Evolutionary conservation across 2,113 vertebrate genomes (phyloP).

Genomic region (Siphamia tubifer): DNA sequence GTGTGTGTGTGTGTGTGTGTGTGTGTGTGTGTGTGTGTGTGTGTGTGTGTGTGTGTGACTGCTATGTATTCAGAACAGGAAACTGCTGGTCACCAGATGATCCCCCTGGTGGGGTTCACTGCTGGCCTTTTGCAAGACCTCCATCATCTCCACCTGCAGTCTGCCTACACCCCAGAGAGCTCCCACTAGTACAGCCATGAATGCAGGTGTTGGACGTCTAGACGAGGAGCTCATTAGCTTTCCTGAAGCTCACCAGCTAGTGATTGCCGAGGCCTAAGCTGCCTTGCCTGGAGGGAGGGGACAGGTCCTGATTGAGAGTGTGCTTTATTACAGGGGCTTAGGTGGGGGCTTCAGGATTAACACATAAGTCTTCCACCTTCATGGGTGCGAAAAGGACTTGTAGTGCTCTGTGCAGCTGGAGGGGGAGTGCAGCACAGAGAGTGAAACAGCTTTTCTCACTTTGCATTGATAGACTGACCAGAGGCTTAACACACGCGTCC

Average conservation of each 20-base stretch:
- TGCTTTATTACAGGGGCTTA: constrained; percentile 81
- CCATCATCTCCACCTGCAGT: constrained; percentile 71
- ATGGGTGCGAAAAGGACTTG: constrained; percentile 67
- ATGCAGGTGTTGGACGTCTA: constrained; percentile 79
- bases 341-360: constrained; percentile 74
- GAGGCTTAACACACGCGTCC: constrained; percentile 73
- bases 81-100: constrained; percentile 58
- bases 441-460: constrained; percentile 72
- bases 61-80: constrained; percentile 62
- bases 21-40: too few relatives aligned
- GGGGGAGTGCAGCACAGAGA: constrained; percentile 57
- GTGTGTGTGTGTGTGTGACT: constrained; percentile 34
- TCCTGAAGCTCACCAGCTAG: constrained; percentile 74
- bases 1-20: too few relatives aligned
- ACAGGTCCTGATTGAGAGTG: constrained; percentile 79
- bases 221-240: constrained; percentile 82
- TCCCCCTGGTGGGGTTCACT: constrained; percentile 47
- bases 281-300: constrained; percentile 71
- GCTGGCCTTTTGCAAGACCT: constrained; percentile 68
- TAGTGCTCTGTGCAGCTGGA: constrained; percentile 59
- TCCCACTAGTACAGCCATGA: constrained; percentile 43
- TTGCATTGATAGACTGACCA: constrained; percentile 76
- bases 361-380: constrained; percentile 79
- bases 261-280: constrained; percentile 77
- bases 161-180: constrained; percentile 50